Percentiles rank a stretch among this genome's conserved stretches.
Evolutionary conservation across 2,888 invertebrate species (phyloP).

Genomic region (Conistra vaccinii): DNA sequence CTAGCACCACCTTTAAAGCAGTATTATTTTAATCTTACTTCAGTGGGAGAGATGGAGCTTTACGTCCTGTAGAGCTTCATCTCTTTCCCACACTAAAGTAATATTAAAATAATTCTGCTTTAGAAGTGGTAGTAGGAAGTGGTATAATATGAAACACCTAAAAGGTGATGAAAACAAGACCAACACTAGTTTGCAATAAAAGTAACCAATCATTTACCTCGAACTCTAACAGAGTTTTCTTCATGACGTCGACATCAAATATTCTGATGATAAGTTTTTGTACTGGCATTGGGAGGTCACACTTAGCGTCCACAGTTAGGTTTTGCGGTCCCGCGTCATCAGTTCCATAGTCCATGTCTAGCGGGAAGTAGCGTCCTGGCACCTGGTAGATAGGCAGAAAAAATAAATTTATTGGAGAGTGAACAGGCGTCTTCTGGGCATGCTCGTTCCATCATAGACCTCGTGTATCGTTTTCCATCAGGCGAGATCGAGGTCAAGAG

Average conservation of each 20-base stretch:
- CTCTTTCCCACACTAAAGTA: too few species aligned
- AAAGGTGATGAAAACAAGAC: neutral
- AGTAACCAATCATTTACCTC: conserved; percentile 90
- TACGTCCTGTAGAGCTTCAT: too few species aligned
- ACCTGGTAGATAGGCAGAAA: conserved; percentile 77
- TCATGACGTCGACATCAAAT: conserved; percentile 98
- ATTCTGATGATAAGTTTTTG: conserved; percentile 96
- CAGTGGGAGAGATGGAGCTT: too few species aligned
- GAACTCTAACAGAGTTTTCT: conserved; percentile 97
- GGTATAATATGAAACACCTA: neutral
- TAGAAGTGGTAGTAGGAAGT: too few species aligned
- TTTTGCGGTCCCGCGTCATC: conserved; percentile 85
- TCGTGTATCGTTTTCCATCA: neutral
- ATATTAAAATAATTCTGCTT: too few species aligned
- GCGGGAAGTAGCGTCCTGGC: conserved; percentile 94
- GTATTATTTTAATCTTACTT: too few species aligned
- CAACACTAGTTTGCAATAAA: neutral
- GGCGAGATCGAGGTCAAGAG: neutral
- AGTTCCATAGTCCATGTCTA: conserved; percentile 97
- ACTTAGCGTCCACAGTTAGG: conserved; percentile 89
- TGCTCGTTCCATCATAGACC: neutral
- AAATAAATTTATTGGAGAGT: neutral
- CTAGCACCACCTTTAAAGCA: too few species aligned
- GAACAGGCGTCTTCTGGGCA: neutral
- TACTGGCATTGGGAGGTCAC: conserved; percentile 93